These are phyloP conservation scores for Nomada ruficornis DNA, from an alignment of 2,888 invertebrate genomes.

Conservation along the genomic window DNA sequence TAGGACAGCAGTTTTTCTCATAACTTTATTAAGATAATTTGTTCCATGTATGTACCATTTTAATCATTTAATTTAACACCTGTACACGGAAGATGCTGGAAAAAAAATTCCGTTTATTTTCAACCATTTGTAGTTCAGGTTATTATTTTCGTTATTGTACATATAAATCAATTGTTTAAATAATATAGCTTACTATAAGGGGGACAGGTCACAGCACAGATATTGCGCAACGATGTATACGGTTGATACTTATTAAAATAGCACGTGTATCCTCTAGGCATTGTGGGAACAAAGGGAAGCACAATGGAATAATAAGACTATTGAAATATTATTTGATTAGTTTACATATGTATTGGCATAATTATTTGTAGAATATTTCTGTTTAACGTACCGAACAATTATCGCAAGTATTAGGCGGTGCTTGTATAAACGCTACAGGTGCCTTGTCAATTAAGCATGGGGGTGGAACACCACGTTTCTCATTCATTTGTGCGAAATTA, in stretches of 20 bases:
- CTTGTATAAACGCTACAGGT: too few relatives aligned
- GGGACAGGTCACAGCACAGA: constrained; percentile 18
- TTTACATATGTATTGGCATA: background rate
- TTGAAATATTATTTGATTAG: background rate
- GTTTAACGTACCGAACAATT: background rate
- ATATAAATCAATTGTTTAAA: background rate
- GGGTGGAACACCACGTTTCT: too few relatives aligned
- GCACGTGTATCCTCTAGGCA: constrained; percentile 23
- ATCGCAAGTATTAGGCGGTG: background rate
- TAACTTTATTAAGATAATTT: background rate
- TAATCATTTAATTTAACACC: constrained; percentile 14
- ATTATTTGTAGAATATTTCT: background rate
- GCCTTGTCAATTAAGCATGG: too few relatives aligned
- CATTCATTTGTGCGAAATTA: background rate
- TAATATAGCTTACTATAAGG: constrained; percentile 45
- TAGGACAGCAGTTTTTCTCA: too few relatives aligned
- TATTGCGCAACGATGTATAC: constrained; percentile 34
- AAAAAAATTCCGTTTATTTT: constrained; percentile 12
- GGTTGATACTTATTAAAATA: constrained; percentile 46
- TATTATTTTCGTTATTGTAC: background rate
- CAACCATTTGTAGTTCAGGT: background rate
- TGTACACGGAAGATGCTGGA: constrained; percentile 39
- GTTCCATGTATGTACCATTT: background rate
- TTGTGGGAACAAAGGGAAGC: constrained; percentile 23
- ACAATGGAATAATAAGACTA: constrained; percentile 29